Evolutionary conservation across 1,140 invertebrate genomes (phyloP), one percentile per base, ranked within the genome.

Genomic region (Teleopsis dalmanni): DNA sequence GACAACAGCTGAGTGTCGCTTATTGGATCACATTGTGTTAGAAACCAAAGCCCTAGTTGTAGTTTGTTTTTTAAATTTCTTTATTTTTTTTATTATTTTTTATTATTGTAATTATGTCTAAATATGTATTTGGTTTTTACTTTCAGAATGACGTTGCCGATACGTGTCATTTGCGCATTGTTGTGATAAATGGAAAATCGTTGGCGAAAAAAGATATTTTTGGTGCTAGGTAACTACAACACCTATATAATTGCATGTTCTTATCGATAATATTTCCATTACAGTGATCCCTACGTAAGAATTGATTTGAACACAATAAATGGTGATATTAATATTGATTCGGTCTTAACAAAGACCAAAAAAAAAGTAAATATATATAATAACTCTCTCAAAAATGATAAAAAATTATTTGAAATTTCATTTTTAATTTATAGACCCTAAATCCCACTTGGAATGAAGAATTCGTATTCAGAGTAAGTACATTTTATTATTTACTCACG

Each of bases 141-240:
- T 78, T 78, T 22, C 73, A 88, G 85, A 81, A 78, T 70, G 83
- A 85, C 67, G 82, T 85, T 59, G 84, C 86, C 58, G 78, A 80
- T 53, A 82, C 82, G 59, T 84, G 78, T 70, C 79, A 85, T 65
- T 72, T 92, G 59, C 81, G 87, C 57, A 75, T 93, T 59, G 85
- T 82, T 71, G 84, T 97, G 44, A 78, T 94, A 49, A 83, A 83
- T 58, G 94, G 91, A 25, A 84, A 88, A 71, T 84, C 90, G 57
- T 76, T 98, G 62, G 93, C 94, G 23, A 95, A 95, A 70, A 98
- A 97, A 74, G 95, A 98, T 71, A 96, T 98, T 60, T 98, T 98
- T 80, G 95, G 95, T 62, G 93, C 93, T 57, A 94, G 88, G 89
- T 91, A 74, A 75, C 71, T 68, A 25, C 33, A 45, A 14, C 14